Conservation (phyloP, 2,113 vertebrate genomes). For the Campylomormyrus numenius region DNA sequence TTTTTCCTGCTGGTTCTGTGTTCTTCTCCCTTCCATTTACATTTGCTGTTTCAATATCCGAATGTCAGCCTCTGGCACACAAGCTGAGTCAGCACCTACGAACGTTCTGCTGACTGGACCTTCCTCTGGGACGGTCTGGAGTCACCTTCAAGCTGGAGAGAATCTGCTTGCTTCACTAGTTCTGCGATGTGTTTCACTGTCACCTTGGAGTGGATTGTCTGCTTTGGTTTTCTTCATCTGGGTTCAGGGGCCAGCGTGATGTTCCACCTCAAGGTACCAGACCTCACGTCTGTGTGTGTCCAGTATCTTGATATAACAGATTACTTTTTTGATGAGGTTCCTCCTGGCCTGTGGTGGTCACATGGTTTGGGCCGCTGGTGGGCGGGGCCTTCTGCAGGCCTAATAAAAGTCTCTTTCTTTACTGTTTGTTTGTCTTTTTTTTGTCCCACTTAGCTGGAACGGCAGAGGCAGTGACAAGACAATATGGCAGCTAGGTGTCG, state of each 20-base stretch:
- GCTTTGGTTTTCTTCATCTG: neutral
- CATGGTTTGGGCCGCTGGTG: slow-evolving; percentile 47
- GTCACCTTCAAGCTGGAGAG: neutral
- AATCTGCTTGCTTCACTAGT: neutral
- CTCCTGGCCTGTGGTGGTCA: neutral
- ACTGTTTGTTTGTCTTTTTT: slow-evolving; percentile 53
- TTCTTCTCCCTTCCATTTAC: neutral
- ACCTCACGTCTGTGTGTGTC: neutral
- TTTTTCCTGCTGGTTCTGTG: neutral
- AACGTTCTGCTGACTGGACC: neutral
- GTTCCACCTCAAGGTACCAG: neutral
- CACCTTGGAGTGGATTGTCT: neutral
- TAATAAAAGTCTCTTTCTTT: slow-evolving; percentile 60
- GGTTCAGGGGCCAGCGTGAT: neutral
- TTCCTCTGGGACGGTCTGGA: neutral
- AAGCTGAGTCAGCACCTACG: neutral
- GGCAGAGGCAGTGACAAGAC: slow-evolving; percentile 36
- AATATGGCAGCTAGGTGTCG: slow-evolving; percentile 45
- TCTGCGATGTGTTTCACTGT: neutral
- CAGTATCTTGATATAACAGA: neutral
- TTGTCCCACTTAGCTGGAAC: slow-evolving; percentile 54
- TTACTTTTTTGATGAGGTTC: neutral
- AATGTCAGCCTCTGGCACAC: neutral
- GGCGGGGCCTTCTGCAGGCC: slow-evolving; percentile 34
- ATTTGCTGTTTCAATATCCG: neutral